phyloP scores from a whole-genome alignment of 2,888 invertebrate species.

The Eilema caniola region DNA sequence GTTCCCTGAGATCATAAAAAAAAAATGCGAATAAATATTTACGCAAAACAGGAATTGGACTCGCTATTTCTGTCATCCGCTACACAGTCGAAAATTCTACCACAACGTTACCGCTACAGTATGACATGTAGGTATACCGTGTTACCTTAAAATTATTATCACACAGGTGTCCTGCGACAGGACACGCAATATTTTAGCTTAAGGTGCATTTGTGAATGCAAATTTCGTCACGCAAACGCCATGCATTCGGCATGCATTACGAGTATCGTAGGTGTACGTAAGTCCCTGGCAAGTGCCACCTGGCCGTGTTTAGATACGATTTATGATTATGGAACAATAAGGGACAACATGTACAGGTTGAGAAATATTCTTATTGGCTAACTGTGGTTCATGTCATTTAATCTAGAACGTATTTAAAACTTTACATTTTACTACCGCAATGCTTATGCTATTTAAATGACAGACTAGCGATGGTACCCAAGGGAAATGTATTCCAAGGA shows the following conservation, averaged over 20 bases:
- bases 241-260: background rate
- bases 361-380: slow-evolving; percentile 40
- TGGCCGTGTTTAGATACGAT: slow-evolving; percentile 29
- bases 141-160: too few species aligned
- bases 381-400: slow-evolving; percentile 29
- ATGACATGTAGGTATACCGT: too few species aligned
- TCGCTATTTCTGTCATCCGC: too few species aligned
- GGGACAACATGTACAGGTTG: slow-evolving; percentile 37
- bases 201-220: slow-evolving; percentile 7
- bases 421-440: background rate
- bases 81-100: too few species aligned
- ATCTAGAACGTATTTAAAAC: background rate
- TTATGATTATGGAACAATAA: slow-evolving; percentile 22
- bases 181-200: background rate
- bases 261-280: slow-evolving; percentile 10
- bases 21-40: too few species aligned
- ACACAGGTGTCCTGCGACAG: too few species aligned
- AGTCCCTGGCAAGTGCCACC: slow-evolving; percentile 23
- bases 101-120: too few species aligned
- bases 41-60: too few species aligned
- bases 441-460: background rate
- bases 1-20: too few species aligned
- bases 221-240: slow-evolving; percentile 2
- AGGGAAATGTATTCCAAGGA: too few species aligned
- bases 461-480: too few species aligned